Conservation (phyloP, 2,888 invertebrate species). For the Eilema griseolum region DNA sequence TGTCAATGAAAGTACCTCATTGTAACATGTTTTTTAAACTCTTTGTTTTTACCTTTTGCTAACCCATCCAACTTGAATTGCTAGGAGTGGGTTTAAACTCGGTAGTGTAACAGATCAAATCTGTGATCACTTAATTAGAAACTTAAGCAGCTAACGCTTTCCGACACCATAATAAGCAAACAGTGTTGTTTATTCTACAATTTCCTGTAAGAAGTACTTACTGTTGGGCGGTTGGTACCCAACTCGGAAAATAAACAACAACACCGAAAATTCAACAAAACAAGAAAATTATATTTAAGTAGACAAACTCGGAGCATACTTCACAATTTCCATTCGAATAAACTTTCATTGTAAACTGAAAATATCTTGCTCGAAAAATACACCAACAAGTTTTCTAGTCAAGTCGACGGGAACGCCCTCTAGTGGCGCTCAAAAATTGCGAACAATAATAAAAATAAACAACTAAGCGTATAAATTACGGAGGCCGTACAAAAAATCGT, state of each 20-base stretch:
- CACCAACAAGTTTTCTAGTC: conserved; percentile 30
- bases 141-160: not conserved
- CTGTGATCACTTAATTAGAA: not conserved
- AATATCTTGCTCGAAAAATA: conserved; percentile 35
- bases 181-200: not conserved
- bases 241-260: not conserved
- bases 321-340: conserved; percentile 36
- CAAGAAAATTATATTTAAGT: conserved; percentile 11
- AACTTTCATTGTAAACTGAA: conserved; percentile 29
- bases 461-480: conserved; percentile 50
- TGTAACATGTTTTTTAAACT: no score
- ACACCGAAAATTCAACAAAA: conserved; percentile 1
- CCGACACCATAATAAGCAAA: not conserved
- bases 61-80: no score
- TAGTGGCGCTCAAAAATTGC: conserved; percentile 38
- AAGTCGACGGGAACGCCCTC: conserved; percentile 31
- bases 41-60: no score
- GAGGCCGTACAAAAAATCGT: conserved; percentile 36
- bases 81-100: no score
- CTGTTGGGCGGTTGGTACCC: not conserved
- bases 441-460: conserved; percentile 53
- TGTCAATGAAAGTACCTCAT: no score
- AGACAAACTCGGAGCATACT: conserved; percentile 5
- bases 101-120: not conserved
- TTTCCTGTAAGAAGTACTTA: not conserved